phyloP scores from a whole-genome alignment of 2,797 vertebrate species.

The Cossypha niveicapilla region DNA sequence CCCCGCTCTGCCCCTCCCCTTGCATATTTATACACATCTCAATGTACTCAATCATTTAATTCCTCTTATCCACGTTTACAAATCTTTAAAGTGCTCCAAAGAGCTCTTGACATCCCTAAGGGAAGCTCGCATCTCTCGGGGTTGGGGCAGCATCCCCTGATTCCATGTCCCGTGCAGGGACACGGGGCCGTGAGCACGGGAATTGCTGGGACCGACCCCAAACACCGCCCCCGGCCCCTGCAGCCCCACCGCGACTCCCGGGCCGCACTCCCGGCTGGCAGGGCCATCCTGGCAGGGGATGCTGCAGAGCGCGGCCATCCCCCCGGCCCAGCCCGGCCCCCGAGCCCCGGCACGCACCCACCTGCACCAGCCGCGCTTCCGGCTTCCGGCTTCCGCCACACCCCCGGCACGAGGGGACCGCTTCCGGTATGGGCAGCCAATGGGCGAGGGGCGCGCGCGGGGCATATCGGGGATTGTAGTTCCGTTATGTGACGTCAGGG shows the following conservation, averaged over 20 bases:
- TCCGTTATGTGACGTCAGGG: fast-evolving
- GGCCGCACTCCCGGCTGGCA: no score
- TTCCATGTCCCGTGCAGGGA: fast-evolving
- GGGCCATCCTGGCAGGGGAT: no score
- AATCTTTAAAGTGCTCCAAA: neutral
- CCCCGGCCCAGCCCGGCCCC: no score
- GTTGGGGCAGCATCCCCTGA: fast-evolving
- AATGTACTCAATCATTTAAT: fast-evolving
- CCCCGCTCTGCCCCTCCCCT: neutral
- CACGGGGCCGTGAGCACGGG: fast-evolving
- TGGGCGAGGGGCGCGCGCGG: fast-evolving
- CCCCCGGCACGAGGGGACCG: fast-evolving
- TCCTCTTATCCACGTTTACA: fast-evolving
- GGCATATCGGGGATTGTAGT: neutral
- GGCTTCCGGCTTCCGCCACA: neutral
- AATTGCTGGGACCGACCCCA: no score
- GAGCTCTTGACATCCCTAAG: fast-evolving
- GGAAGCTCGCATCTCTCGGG: neutral
- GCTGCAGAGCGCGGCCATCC: neutral
- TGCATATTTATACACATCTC: fast-evolving
- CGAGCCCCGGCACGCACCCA: neutral
- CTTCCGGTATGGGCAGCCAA: neutral
- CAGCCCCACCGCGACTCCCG: neutral
- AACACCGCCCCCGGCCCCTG: neutral
- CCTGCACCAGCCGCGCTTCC: neutral